Conservation (phyloP, 2,113 vertebrate genomes). For the Rhipidura dahli region DNA sequence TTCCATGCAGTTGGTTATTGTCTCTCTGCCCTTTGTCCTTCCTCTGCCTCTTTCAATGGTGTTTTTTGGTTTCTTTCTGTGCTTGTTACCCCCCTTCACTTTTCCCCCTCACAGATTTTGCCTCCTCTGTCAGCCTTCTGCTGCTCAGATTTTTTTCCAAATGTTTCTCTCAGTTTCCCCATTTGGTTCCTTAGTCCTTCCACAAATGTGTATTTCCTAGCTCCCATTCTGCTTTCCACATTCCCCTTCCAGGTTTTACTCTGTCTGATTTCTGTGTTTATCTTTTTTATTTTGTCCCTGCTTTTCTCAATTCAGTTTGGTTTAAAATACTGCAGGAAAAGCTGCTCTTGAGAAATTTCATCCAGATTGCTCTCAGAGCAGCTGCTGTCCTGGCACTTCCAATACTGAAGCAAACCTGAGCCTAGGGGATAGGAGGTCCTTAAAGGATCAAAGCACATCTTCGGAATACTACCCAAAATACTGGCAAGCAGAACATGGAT, state of each 20-base stretch:
- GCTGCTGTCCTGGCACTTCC: conserved; percentile 7
- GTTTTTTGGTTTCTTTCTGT: not conserved
- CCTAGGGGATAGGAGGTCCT: not conserved
- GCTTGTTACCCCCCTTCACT: not conserved
- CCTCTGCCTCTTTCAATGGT: not conserved
- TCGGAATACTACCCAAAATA: not conserved
- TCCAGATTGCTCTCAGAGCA: not conserved
- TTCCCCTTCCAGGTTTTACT: not conserved
- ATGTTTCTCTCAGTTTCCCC: conserved; percentile 37
- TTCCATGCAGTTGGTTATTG: not conserved
- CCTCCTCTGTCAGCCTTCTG: conserved; percentile 28
- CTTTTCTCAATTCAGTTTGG: not conserved
- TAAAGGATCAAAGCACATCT: not conserved
- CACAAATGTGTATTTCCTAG: not conserved
- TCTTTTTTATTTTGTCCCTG: not conserved
- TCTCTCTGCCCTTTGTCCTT: not conserved
- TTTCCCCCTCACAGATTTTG: not conserved
- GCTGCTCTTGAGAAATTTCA: not conserved
- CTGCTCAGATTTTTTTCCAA: conserved; percentile 13
- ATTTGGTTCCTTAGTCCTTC: conserved; percentile 14
- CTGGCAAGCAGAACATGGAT: not conserved
- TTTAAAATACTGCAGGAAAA: conserved; percentile 26
- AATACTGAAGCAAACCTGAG: not conserved
- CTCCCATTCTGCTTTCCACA: not conserved
- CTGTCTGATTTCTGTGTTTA: not conserved